Percentiles rank a stretch among this genome's conserved stretches.
phyloP scores from a whole-genome alignment of 2,888 invertebrate species.

The Dendrolimus houi region DNA sequence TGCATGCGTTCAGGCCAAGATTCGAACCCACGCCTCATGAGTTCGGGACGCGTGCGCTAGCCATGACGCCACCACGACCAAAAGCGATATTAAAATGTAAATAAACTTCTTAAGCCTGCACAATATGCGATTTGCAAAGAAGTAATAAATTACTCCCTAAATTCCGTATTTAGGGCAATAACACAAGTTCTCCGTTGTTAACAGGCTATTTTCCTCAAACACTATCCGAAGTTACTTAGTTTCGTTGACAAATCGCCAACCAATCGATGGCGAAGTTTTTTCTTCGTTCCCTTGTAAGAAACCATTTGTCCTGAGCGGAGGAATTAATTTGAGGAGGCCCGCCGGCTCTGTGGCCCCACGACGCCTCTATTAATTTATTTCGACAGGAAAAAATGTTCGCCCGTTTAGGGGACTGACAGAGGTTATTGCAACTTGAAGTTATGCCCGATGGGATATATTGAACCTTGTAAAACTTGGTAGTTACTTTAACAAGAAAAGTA shows the following conservation, averaged over 20 bases:
- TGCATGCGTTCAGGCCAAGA: too few relatives aligned
- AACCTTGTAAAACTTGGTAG: slow-evolving; percentile 5
- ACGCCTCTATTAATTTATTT: slow-evolving; percentile 72
- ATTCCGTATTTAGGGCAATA: background rate
- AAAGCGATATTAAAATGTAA: too few relatives aligned
- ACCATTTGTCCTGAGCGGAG: slow-evolving; percentile 73
- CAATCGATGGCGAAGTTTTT: slow-evolving; percentile 68
- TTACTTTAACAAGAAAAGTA: background rate
- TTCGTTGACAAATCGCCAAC: slow-evolving; percentile 46
- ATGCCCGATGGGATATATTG: slow-evolving; percentile 24
- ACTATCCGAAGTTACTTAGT: background rate
- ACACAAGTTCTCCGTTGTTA: background rate
- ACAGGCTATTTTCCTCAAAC: background rate
- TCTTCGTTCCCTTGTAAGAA: slow-evolving; percentile 49
- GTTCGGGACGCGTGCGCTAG: too few relatives aligned
- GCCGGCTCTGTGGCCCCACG: slow-evolving; percentile 38
- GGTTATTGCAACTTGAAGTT: slow-evolving; percentile 7
- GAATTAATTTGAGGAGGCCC: slow-evolving; percentile 72
- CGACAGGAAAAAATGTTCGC: slow-evolving; percentile 69
- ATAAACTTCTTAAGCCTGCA: too few relatives aligned
- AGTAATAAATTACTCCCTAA: background rate
- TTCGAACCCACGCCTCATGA: too few relatives aligned
- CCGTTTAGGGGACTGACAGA: slow-evolving; percentile 23
- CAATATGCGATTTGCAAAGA: background rate
- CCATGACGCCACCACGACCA: too few relatives aligned